Conservation (phyloP, 2,888 invertebrate species). For the Oscheius myriophilus region DNA sequence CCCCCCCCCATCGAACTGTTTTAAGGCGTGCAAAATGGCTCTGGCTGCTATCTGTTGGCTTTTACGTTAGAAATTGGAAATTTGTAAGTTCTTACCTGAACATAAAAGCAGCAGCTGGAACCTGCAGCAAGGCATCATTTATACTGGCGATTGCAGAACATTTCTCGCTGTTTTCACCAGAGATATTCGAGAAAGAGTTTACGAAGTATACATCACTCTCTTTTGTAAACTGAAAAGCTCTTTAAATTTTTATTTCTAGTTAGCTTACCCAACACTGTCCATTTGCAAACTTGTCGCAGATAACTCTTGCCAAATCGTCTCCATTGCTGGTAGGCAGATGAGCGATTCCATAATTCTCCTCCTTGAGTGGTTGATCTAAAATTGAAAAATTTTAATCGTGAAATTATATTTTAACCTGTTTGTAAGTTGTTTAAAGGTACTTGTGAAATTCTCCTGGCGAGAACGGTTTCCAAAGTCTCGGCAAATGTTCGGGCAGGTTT, state of each 20-base stretch:
- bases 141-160: conserved; percentile 17
- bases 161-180: conserved; percentile 28
- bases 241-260: neutral
- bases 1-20: no score
- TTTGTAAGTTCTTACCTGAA: conserved; percentile 39
- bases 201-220: conserved; percentile 46
- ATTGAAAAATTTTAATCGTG: neutral
- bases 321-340: conserved; percentile 31
- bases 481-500: conserved; percentile 29
- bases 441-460: neutral
- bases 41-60: no score
- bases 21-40: no score
- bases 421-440: neutral
- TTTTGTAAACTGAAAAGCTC: conserved; percentile 41
- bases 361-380: neutral
- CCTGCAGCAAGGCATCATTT: conserved; percentile 29
- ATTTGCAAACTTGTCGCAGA: conserved; percentile 42
- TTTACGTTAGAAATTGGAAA: no score
- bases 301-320: conserved; percentile 37
- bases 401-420: neutral
- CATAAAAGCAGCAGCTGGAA: conserved; percentile 33
- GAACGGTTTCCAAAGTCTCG: conserved; percentile 15
- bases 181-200: conserved; percentile 50
- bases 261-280: conserved; percentile 46
- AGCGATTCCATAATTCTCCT: conserved; percentile 24